A percentile compares a stretch with the other conserved stretches of the same genome.
Evolutionary conservation across 2,797 vertebrate genomes (phyloP).

Genomic region (Cuculus canorus): DNA sequence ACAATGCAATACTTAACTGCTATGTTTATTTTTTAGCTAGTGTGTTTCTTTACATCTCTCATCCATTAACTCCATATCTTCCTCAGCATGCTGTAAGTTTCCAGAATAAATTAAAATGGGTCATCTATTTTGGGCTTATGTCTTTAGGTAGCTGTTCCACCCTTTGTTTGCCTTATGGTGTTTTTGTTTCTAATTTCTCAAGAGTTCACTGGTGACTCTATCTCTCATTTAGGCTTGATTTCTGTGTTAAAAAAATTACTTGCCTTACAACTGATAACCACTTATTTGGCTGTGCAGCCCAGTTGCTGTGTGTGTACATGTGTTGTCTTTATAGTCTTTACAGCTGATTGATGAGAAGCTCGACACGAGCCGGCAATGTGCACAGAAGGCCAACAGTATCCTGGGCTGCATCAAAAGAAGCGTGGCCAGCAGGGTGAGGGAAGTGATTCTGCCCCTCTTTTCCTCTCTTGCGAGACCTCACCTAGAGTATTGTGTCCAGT

Average conservation of each 20-base stretch:
- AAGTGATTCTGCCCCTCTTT: too few species aligned
- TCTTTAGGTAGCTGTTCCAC: neutral
- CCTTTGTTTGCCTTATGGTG: neutral
- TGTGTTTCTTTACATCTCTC: neutral
- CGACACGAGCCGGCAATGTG: too few species aligned
- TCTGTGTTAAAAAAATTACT: neutral
- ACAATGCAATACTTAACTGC: neutral
- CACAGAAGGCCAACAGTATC: too few species aligned
- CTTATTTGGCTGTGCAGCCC: neutral
- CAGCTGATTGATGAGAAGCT: too few species aligned
- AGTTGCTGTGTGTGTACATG: rapidly evolving
- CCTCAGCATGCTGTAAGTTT: neutral
- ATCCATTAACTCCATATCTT: neutral
- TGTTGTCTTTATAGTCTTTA: neutral
- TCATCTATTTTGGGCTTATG: neutral
- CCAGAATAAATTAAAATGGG: neutral
- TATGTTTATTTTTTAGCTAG: neutral
- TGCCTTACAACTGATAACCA: neutral
- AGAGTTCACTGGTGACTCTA: neutral
- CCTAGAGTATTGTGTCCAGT: too few species aligned
- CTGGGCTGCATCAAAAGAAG: too few species aligned
- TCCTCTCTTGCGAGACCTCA: too few species aligned
- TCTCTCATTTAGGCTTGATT: neutral
- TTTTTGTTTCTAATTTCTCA: neutral
- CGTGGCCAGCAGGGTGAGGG: too few species aligned